These are phyloP conservation scores for Halocynthia roretzi DNA, from an alignment of 23 tunicate species.

Conservation along the genomic window DNA sequence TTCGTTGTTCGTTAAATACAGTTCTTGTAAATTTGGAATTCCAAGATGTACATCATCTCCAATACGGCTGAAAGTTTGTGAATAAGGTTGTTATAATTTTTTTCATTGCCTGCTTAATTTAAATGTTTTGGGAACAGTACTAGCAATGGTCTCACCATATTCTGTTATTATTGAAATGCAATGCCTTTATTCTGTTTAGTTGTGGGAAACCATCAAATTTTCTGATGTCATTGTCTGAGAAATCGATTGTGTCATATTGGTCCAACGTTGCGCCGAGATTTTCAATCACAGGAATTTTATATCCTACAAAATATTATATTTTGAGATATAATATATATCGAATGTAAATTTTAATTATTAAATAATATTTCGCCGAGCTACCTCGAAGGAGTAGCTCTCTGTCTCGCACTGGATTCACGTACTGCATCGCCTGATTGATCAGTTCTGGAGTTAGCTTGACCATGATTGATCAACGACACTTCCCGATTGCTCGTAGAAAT, in stretches of 20 bases:
- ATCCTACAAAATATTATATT: conserved; percentile 21
- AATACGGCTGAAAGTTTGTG: conserved; percentile 35
- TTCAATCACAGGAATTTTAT: conserved; percentile 85
- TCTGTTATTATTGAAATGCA: conserved; percentile 89
- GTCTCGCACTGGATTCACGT: conserved; percentile 84
- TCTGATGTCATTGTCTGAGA: conserved; percentile 89
- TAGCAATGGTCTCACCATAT: conserved; percentile 39
- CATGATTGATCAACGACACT: conserved; percentile 26
- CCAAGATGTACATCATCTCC: conserved; percentile 42
- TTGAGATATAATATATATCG: background rate
- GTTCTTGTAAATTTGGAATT: conserved; percentile 73
- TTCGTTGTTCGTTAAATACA: conserved; percentile 86
- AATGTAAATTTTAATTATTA: background rate
- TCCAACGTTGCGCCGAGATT: conserved; percentile 96
- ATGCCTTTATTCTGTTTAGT: conserved; percentile 45
- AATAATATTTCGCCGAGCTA: background rate
- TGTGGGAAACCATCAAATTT: conserved; percentile 92
- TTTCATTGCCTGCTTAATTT: background rate
- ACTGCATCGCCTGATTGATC: conserved; percentile 86
- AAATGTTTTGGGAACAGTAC: background rate
- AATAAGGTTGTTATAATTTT: too few species aligned
- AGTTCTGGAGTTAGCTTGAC: conserved; percentile 90
- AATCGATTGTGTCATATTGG: conserved; percentile 91
- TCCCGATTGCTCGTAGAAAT: too few species aligned
- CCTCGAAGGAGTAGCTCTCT: conserved; percentile 85